These are phyloP conservation scores for Tenthredo distinguenda DNA, from an alignment of 2,888 invertebrate species.

Conservation along the genomic window DNA sequence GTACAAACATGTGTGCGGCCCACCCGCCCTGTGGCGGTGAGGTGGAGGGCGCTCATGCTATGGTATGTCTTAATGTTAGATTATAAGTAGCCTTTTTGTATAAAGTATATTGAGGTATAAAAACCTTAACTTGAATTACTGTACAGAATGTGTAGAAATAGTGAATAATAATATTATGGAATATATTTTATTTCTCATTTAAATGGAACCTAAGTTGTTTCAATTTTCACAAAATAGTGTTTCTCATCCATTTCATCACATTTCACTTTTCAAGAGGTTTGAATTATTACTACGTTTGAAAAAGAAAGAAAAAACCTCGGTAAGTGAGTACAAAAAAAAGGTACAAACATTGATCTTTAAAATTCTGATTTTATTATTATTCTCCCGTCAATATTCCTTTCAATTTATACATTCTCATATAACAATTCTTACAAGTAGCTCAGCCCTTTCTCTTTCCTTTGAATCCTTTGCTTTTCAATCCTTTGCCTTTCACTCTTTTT, in stretches of 20 bases:
- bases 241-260: conserved; percentile 35
- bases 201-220: conserved; percentile 76
- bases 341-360: background rate
- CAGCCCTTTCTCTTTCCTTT: conserved; percentile 63
- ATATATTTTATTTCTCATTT: conserved; percentile 78
- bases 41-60: conserved; percentile 76
- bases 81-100: conserved; percentile 79
- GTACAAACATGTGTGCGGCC: conserved; percentile 77
- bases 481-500: conserved; percentile 84
- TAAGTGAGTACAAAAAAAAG: background rate
- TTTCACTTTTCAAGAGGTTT: background rate
- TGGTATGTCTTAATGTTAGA: conserved; percentile 78
- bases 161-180: conserved; percentile 78
- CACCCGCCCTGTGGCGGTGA: conserved; percentile 69
- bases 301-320: background rate
- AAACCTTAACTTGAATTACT: conserved; percentile 77
- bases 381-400: background rate
- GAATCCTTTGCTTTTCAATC: conserved; percentile 66
- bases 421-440: background rate
- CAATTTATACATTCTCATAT: conserved; percentile 4
- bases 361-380: conserved; percentile 28
- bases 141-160: conserved; percentile 79
- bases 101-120: conserved; percentile 78
- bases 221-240: conserved; percentile 68
- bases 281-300: background rate